Base-by-base conservation (phyloP, 2,888 invertebrate species). In the Tanypteryx hageni region DNA sequence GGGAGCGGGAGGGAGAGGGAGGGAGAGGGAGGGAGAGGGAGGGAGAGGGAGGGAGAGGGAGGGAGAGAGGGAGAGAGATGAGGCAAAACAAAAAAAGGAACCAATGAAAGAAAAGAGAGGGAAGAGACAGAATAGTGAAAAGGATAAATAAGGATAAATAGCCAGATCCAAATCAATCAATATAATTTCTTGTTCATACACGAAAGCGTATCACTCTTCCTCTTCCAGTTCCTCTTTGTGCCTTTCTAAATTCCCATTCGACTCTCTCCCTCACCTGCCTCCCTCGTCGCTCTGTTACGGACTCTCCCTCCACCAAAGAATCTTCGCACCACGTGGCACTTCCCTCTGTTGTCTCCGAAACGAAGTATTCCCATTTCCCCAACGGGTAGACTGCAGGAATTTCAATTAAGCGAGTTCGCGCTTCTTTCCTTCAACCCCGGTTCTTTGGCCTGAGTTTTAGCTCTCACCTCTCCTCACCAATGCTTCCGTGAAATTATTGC, bases 371-470 rank as follows among this genome's bases (percentile, higher is more conserved):
- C 76, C 11, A 18, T 44, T 27, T 76, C 76, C 27, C 13, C 76
- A 76, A n/a, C 76, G 76, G 22, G 22, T 76, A 27, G 76, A 27
- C n/a, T 76, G 76, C 76, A 76, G 76, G 76, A 76, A 76, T 76
- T 76, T 76, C 76, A 76, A 76, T 76, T 76, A 22, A 76, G 76
- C 76, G 76, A 22, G 22, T 76, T 76, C 76, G 27, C 76, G 76
- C 76, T 76, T 76, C 76, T 76, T 76, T 61, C 27, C 44, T 76
- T 76, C n/a, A 22, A 22, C 27, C 76, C 22, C n/a, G 11, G 13
- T 27, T 22, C 27, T 27, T 22, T 76, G 76, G 76, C n/a, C 76
- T n/a, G 76, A n/a, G 76, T 27, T 76, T 76, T 14, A 22, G 11
- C 44, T 44, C 44, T 1, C 44, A 5, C 44, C 44, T 44, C 44